These are phyloP conservation scores for Mormyrops attenuatus DNA, from an alignment of 2,797 vertebrate species.

Conservation along the genomic window DNA sequence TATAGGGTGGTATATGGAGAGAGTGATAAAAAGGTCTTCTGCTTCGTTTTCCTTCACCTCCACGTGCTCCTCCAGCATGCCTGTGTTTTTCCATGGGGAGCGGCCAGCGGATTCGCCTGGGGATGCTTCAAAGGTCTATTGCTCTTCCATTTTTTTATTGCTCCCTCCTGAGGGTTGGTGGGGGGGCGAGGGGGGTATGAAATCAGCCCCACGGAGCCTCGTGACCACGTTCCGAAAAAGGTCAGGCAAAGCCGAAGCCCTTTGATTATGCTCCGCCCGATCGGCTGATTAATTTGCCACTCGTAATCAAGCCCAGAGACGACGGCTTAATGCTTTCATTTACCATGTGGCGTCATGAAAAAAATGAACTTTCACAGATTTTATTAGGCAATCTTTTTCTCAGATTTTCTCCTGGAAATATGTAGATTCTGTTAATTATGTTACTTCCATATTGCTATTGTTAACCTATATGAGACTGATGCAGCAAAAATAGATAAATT, in stretches of 20 bases:
- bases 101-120: background rate
- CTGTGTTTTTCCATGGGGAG: background rate
- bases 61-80: background rate
- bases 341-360: background rate
- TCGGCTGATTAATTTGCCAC: background rate
- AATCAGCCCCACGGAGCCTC: background rate
- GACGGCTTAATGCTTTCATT: background rate
- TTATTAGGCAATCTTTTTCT: background rate
- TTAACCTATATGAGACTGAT: background rate
- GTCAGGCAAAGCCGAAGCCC: background rate
- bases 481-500: background rate
- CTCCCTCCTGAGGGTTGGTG: background rate
- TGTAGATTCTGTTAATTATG: background rate
- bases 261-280: background rate
- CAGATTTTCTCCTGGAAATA: background rate
- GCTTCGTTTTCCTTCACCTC: background rate
- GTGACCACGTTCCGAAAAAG: background rate
- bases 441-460: background rate
- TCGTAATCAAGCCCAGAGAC: background rate
- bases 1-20: slow-evolving; percentile 9
- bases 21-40: slow-evolving; percentile 3
- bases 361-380: background rate
- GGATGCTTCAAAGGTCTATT: background rate
- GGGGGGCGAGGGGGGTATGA: background rate
- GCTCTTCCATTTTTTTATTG: background rate